These are phyloP conservation scores for Archips crataeganus DNA, from an alignment of 2,888 invertebrate species.

Conservation along the genomic window DNA sequence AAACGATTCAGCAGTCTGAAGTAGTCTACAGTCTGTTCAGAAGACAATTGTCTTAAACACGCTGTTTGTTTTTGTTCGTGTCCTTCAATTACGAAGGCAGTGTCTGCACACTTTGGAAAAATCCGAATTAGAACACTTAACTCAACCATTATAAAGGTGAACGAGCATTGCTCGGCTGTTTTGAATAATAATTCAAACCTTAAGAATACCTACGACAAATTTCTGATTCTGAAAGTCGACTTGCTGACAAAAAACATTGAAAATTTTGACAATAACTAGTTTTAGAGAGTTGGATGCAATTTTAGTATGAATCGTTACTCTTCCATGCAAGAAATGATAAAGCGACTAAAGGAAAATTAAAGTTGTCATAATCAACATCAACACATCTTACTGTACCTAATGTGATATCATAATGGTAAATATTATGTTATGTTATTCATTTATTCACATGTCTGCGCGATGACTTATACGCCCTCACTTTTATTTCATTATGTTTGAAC, in stretches of 20 bases:
- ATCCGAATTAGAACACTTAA: constrained; percentile 20
- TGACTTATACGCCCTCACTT: not conserved
- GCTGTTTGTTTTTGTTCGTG: constrained; percentile 21
- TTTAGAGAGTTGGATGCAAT: not conserved
- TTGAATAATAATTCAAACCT: constrained; percentile 21
- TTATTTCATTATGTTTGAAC: not conserved
- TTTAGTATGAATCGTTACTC: not conserved
- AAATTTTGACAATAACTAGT: not conserved
- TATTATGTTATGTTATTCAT: constrained; percentile 2
- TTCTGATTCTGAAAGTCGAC: not conserved
- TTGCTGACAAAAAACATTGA: not conserved
- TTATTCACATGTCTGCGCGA: not conserved
- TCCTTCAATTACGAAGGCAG: constrained; percentile 24
- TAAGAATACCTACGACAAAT: not conserved
- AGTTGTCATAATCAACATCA: not conserved
- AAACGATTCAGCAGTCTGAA: not conserved
- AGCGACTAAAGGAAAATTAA: not conserved
- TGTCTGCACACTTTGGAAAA: constrained; percentile 21
- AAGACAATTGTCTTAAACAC: constrained; percentile 1
- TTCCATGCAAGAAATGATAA: not conserved
- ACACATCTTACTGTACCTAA: not conserved
- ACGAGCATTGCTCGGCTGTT: not conserved
- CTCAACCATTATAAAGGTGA: not conserved
- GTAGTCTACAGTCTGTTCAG: not conserved
- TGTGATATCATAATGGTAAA: not conserved